Conservation (phyloP, 37 sponge, comb jelly and placozoan genomes). For the Halisarca cf. caerulea region DNA sequence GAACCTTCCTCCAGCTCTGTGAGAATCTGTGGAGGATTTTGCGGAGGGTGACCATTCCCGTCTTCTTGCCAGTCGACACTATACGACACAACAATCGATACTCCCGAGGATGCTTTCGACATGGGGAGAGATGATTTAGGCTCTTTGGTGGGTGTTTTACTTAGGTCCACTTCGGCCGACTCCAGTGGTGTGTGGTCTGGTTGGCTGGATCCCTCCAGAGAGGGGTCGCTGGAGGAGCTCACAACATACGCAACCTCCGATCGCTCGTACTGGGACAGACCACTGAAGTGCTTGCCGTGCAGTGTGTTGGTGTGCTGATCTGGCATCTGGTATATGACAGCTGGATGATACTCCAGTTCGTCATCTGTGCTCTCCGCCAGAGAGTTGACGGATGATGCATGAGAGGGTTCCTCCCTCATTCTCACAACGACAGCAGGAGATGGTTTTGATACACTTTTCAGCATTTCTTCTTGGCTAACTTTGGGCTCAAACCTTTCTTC, state of each 20-base stretch:
- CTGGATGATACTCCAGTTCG: slow-evolving; percentile 3
- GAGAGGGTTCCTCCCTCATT: neutral
- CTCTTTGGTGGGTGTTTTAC: neutral
- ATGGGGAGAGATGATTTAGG: neutral
- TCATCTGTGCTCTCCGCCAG: slow-evolving; percentile 17
- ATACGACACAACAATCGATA: slow-evolving; percentile 17
- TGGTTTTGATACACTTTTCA: neutral
- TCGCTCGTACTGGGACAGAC: too few species aligned
- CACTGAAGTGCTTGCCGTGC: neutral
- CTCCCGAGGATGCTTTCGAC: slow-evolving; percentile 12
- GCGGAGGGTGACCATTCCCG: too few species aligned
- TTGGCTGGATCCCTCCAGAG: neutral
- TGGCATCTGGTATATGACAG: neutral
- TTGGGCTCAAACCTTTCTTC: neutral
- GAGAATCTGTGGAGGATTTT: neutral
- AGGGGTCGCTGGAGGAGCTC: slow-evolving; percentile 3
- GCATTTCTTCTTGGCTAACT: neutral
- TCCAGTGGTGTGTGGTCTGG: neutral
- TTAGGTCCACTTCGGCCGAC: neutral
- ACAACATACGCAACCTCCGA: neutral
- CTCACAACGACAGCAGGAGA: neutral
- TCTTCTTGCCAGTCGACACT: slow-evolving; percentile 21
- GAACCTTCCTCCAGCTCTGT: neutral
- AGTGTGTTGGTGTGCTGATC: neutral
- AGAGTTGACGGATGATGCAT: neutral